Base-by-base conservation (phyloP, 2,797 vertebrate genomes). In the Staurois parvus region DNA sequence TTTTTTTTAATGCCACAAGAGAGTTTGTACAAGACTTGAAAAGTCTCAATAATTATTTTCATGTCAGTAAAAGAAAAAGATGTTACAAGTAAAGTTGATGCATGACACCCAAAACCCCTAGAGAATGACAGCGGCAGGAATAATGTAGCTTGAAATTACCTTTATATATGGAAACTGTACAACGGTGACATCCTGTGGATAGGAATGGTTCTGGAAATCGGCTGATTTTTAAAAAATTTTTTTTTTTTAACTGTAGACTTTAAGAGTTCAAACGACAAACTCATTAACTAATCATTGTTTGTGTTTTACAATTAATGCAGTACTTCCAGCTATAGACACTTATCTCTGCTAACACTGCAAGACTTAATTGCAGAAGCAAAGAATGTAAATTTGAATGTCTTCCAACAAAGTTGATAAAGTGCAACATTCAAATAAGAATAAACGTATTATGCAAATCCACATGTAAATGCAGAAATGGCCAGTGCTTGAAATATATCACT, bases 121-220 rank as follows among this genome's bases (percentile, higher is more conserved):
- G 85, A 74, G 80, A 48, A 52, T 68, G n/a, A 4, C 37, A 42
- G 17, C 11, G 15, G n/a, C 59, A 64, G 72, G 34, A 21, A 76
- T 81, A 68, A 83, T 87, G 69, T 69, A 5, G 32, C 29, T 79
- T 32, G 37, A 75, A 68, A 76, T 72, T 30, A 21, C 24, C 28
- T 26, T 64, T 68, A 62, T 72, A 37, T 56, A 30, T 34, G 68
- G 85, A 83, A 83, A 73, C 56, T 83, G 85, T 68, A 79, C 85
- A 83, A 87, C 32, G 80, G 80, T 83, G 80, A 87, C 85, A 87
- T 87, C 80, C 85, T 87, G 85, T 83, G 85, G 85, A 86, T 72
- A 37, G 26, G 52, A 78, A 34, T n/a, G 28, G 34, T 29, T 70
- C 24, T 77, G 13, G 48, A 59, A 69, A 81, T n/a, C 10, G 12